phyloP scores from a whole-genome alignment of 2,888 invertebrate genomes.

The Sminthurinus aureus region DNA sequence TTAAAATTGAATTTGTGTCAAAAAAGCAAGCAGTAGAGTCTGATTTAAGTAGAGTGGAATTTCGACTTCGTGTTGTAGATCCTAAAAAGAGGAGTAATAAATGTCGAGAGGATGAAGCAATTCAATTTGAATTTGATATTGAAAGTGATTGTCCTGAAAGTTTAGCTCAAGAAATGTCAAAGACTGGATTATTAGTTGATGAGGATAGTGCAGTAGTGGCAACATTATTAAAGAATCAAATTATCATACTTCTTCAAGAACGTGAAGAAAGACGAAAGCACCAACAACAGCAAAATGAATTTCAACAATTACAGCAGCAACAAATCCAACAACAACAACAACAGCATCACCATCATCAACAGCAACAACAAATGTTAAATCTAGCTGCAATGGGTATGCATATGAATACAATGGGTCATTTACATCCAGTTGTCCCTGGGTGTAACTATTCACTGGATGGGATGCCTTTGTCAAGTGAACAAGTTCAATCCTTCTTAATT shows the following conservation, averaged over 20 bases:
- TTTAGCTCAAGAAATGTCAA: slow-evolving; percentile 94
- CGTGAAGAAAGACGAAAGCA: slow-evolving; percentile 68
- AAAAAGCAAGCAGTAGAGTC: slow-evolving; percentile 66
- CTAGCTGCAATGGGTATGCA: slow-evolving; percentile 37
- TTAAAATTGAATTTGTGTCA: slow-evolving; percentile 75
- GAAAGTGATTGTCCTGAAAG: slow-evolving; percentile 90
- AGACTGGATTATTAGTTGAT: slow-evolving; percentile 92
- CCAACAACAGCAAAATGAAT: slow-evolving; percentile 18
- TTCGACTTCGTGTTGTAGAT: slow-evolving; percentile 91
- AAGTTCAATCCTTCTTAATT: slow-evolving; percentile 30
- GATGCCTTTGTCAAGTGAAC: slow-evolving; percentile 38
- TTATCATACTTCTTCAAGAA: slow-evolving; percentile 75
- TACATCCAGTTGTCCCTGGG: background rate
- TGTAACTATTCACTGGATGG: slow-evolving; percentile 27
- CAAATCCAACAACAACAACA: background rate
- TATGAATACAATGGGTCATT: slow-evolving; percentile 10
- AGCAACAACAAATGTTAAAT: slow-evolving; percentile 32
- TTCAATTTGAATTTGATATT: slow-evolving; percentile 97
- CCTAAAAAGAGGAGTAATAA: slow-evolving; percentile 96
- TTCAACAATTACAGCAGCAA: slow-evolving; percentile 12
- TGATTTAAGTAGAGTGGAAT: slow-evolving; percentile 77
- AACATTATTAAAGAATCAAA: slow-evolving; percentile 89
- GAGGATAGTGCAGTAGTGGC: slow-evolving; percentile 92
- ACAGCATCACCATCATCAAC: background rate
- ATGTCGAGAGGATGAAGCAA: slow-evolving; percentile 98